These are phyloP conservation scores for Brachylomia viminalis DNA, from an alignment of 2,888 invertebrate species.

Conservation along the genomic window DNA sequence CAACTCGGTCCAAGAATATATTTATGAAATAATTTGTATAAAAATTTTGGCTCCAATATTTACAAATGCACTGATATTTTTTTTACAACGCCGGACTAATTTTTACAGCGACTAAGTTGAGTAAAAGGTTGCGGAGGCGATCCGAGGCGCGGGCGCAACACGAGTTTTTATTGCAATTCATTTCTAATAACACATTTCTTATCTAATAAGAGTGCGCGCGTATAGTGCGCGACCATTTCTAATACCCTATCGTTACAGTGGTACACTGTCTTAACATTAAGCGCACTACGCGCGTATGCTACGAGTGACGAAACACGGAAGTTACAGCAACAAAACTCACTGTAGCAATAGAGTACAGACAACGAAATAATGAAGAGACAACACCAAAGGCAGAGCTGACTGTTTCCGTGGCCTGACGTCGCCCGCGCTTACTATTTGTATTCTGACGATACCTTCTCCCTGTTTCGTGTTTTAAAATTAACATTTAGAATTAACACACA, in stretches of 20 bases:
- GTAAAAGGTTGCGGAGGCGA: slow-evolving; percentile 75
- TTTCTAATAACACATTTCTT: slow-evolving; percentile 89
- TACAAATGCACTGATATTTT: slow-evolving; percentile 86
- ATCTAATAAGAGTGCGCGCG: slow-evolving; percentile 85
- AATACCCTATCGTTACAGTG: slow-evolving; percentile 89
- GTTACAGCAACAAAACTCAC: slow-evolving; percentile 85
- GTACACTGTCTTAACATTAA: slow-evolving; percentile 66
- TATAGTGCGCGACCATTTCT: slow-evolving; percentile 80
- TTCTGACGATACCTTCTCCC: slow-evolving; percentile 81
- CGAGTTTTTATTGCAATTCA: slow-evolving; percentile 81
- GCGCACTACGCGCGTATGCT: slow-evolving; percentile 61
- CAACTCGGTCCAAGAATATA: slow-evolving; percentile 86
- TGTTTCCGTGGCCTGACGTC: slow-evolving; percentile 77
- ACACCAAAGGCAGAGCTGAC: slow-evolving; percentile 88
- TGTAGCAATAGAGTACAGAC: slow-evolving; percentile 88
- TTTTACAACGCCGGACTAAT: slow-evolving; percentile 88
- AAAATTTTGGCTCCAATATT: slow-evolving; percentile 90
- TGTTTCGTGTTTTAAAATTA: slow-evolving; percentile 86
- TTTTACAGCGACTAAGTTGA: slow-evolving; percentile 86
- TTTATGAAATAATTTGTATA: slow-evolving; percentile 89
- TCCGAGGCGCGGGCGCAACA: slow-evolving; percentile 67
- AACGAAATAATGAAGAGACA: slow-evolving; percentile 85
- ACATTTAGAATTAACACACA: slow-evolving; percentile 87
- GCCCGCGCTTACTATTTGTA: slow-evolving; percentile 80
- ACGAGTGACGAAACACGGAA: slow-evolving; percentile 77